These are phyloP conservation scores for Ptychoptera contaminata DNA, from an alignment of 2,888 invertebrate species.

Conservation along the genomic window DNA sequence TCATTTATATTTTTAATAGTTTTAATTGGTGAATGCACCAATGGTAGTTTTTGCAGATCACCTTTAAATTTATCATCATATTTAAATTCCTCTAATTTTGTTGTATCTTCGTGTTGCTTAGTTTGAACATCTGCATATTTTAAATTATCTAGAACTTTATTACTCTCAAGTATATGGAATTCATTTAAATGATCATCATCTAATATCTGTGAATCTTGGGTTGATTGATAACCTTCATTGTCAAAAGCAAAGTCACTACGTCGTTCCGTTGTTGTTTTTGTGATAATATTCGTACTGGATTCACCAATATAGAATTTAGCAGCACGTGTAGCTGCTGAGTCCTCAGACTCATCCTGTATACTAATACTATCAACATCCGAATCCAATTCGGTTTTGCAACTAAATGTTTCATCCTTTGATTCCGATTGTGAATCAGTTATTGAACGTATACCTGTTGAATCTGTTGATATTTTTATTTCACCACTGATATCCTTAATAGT, in stretches of 20 bases:
- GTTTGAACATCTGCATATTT: no score
- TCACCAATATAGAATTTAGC: constrained; percentile 26
- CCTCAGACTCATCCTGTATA: not conserved
- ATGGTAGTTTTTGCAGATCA: constrained; percentile 20
- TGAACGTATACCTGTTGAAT: not conserved
- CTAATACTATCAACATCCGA: constrained; percentile 1
- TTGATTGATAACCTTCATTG: constrained; percentile 11
- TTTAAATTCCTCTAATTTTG: constrained; percentile 21
- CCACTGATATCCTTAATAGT: no score
- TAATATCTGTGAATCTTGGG: not conserved
- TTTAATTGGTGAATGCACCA: constrained; percentile 33
- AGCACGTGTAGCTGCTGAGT: constrained; percentile 1
- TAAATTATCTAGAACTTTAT: no score
- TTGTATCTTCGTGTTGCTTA: constrained; percentile 7
- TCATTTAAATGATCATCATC: constrained; percentile 12
- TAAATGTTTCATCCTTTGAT: constrained; percentile 7
- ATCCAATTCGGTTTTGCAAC: constrained; percentile 6
- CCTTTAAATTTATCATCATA: no score
- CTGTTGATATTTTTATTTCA: not conserved
- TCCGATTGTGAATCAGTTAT: constrained; percentile 2
- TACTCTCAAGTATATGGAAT: no score
- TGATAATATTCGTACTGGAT: constrained; percentile 28
- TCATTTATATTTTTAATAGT: constrained; percentile 23
- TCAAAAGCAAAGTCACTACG: constrained; percentile 10
- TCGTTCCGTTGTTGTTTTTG: constrained; percentile 19